Evolutionary conservation across 2,797 vertebrate species (phyloP), one percentile per base, ranked within the genome.

Genomic region (Pyrrhura leucotis): DNA sequence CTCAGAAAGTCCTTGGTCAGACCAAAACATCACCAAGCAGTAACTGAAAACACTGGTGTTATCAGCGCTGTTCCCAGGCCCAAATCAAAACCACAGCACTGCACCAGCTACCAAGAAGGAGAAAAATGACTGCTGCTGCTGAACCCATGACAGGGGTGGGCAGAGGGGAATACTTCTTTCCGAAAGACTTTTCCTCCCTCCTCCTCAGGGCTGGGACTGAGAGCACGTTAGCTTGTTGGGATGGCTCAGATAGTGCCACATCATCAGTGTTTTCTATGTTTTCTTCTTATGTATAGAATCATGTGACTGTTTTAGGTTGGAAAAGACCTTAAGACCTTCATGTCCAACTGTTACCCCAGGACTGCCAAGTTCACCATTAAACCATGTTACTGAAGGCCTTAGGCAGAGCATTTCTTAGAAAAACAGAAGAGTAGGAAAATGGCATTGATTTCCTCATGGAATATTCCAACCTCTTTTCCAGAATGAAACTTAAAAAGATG

Each of bases 381-480:
- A 56, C 54, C 21, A 10, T 56, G n/a, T 56, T 13, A 23, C n/a
- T 33, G 40, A 42, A 68, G 31, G 45, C 50, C 56, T 88, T 45
- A 58, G 31, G 62, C 4, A n/a, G 22, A 58, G 23, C 19, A 63
- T 61, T 69, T 94, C 48, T 85, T 39, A 29, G 13, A 53, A 35
- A 69, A 63, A 72, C 42, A 67, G 81, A 91, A 79, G 9, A 75
- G 33, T 3, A 42, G 45, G 63, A 54, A 82, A 86, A 88, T 61
- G 1, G 45, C 61, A 74, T 9, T 62, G 76, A 89, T 91, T 85
- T 93, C 68, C 82, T 73, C 11, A 48, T 21, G 71, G 65, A 65
- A 71, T 82, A 96, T 93, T 90, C 90, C 87, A 87, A 73, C 28
- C 59, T 56, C 16, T 69, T 50, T 88, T 89, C 85, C 78, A 67